phyloP scores from a whole-genome alignment of 2,797 vertebrate species.

The Echiichthys vipera region DNA sequence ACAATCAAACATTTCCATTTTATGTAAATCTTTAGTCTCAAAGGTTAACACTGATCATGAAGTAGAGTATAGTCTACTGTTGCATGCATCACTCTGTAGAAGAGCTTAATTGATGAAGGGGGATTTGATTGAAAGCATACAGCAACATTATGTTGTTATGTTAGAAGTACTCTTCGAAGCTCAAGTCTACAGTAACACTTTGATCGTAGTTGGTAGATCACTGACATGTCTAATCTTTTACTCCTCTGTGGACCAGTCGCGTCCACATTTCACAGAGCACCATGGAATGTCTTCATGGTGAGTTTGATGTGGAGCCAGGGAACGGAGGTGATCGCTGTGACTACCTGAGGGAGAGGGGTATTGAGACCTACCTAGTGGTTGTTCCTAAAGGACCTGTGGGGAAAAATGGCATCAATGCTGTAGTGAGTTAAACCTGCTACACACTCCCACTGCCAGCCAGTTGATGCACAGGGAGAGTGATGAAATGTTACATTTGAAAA shows the following conservation, averaged over 20 bases:
- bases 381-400: slow-evolving; percentile 86
- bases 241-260: slow-evolving; percentile 78
- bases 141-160: not conserved
- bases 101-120: not conserved
- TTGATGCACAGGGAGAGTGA: not conserved
- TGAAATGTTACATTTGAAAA: not conserved
- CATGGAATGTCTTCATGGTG: slow-evolving; percentile 92
- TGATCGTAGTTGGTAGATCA: not conserved
- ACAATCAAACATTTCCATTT: not conserved
- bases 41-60: not conserved
- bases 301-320: slow-evolving; percentile 93
- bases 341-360: slow-evolving; percentile 92
- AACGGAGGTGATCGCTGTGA: slow-evolving; percentile 92
- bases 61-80: not conserved
- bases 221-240: slow-evolving; percentile 3
- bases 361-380: slow-evolving; percentile 90
- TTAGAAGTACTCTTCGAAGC: not conserved
- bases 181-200: not conserved
- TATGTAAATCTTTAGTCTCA: not conserved
- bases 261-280: slow-evolving; percentile 97
- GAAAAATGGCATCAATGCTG: slow-evolving; percentile 89
- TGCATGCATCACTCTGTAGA: not conserved
- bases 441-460: not conserved
- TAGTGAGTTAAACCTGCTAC: slow-evolving; percentile 82
- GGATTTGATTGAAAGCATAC: not conserved